phyloP scores from a whole-genome alignment of 2,888 invertebrate genomes.

The Drosophila acutilabella region DNA sequence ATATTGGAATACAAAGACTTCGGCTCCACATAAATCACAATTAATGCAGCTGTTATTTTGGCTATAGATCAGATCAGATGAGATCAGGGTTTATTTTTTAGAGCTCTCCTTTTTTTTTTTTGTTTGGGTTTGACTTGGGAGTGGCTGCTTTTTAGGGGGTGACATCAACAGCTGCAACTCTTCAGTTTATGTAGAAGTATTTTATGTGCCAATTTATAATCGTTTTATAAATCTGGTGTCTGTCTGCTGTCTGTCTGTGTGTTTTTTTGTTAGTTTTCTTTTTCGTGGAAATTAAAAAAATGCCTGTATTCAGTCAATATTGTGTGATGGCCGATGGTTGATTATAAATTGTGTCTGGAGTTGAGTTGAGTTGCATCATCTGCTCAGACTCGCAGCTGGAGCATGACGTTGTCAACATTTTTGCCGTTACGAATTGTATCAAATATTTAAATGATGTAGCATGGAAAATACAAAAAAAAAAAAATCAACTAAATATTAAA shows the following conservation, averaged over 20 bases:
- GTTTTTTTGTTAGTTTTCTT: slow-evolving; percentile 25
- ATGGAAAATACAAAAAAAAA: background rate
- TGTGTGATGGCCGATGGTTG: slow-evolving; percentile 26
- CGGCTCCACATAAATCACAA: slow-evolving; percentile 44
- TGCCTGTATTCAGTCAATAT: slow-evolving; percentile 27
- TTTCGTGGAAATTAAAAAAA: slow-evolving; percentile 25
- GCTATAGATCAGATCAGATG: slow-evolving; percentile 38
- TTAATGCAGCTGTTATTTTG: slow-evolving; percentile 36
- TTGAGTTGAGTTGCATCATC: slow-evolving; percentile 72
- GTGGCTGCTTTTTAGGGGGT: slow-evolving; percentile 28
- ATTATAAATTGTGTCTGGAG: slow-evolving; percentile 40
- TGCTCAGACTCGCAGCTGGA: slow-evolving; percentile 35
- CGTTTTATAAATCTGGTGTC: slow-evolving; percentile 34
- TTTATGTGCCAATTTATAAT: slow-evolving; percentile 59
- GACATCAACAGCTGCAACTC: slow-evolving; percentile 57
- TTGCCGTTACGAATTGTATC: slow-evolving; percentile 7
- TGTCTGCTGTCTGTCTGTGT: slow-evolving; percentile 32
- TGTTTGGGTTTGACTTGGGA: slow-evolving; percentile 8
- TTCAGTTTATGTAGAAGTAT: slow-evolving; percentile 22
- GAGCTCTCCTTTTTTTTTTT: background rate
- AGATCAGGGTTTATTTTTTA: background rate
- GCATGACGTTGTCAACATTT: slow-evolving; percentile 54
- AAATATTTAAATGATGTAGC: slow-evolving; percentile 10
- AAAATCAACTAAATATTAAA: slow-evolving; percentile 33
- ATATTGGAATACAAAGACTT: slow-evolving; percentile 1